A percentile compares a stretch with the other conserved stretches of the same genome.
phyloP scores from a whole-genome alignment of 2,113 vertebrate genomes.

The Chunga burmeisteri region DNA sequence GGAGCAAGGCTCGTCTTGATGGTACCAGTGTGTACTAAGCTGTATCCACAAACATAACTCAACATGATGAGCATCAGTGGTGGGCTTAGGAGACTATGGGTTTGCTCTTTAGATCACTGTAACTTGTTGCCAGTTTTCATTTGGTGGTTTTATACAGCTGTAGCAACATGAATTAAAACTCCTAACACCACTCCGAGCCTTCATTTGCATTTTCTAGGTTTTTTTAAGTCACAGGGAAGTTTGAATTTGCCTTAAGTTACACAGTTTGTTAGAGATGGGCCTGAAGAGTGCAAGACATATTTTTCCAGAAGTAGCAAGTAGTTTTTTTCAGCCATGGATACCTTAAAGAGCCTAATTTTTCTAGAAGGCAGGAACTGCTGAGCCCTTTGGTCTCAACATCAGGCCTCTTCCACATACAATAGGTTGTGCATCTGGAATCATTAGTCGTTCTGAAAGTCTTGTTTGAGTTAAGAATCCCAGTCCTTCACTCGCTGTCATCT shows the following conservation, averaged over 20 bases:
- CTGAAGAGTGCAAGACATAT: rapidly evolving
- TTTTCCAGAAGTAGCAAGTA: not conserved
- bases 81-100: rapidly evolving
- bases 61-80: rapidly evolving
- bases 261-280: not conserved
- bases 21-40: not conserved
- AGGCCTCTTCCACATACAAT: not conserved
- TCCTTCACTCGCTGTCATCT: not conserved
- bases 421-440: not conserved
- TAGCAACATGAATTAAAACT: not conserved
- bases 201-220: not conserved
- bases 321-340: not conserved
- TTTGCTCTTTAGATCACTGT: not conserved
- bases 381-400: not conserved
- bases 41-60: not conserved
- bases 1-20: not conserved
- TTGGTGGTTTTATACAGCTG: not conserved
- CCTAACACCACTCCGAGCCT: not conserved
- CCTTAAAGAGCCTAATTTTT: not conserved
- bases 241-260: not conserved
- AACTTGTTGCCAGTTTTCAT: not conserved
- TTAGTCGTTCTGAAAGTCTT: not conserved
- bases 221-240: not conserved
- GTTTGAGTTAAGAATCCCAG: not conserved
- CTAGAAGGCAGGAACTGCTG: not conserved